Conservation (phyloP, 2,888 invertebrate species). For the Scaeva pyrastri region DNA sequence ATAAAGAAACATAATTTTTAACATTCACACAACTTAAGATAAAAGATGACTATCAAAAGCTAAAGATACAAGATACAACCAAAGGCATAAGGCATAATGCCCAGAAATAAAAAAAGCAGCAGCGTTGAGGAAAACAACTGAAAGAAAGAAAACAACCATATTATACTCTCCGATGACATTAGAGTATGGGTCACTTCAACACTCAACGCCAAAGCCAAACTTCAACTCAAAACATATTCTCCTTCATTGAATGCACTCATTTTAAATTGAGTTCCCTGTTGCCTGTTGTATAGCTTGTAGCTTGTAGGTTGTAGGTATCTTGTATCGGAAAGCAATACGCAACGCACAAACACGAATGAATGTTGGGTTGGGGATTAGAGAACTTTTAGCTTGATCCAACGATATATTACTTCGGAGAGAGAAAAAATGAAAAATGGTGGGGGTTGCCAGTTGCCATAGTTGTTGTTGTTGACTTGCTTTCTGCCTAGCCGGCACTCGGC, state of each 20-base stretch:
- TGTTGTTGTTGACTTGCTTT: conserved; percentile 6
- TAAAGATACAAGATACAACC: conserved; percentile 45
- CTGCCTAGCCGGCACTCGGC: conserved; percentile 26
- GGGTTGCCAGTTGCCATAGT: conserved; percentile 36
- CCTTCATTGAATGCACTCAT: conserved; percentile 43
- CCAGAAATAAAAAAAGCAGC: neutral
- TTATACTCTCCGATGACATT: conserved; percentile 12
- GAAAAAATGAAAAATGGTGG: conserved; percentile 49
- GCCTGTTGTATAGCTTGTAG: too few relatives aligned
- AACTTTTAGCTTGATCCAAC: conserved; percentile 48
- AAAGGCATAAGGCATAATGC: conserved; percentile 35
- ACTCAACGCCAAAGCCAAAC: conserved; percentile 13
- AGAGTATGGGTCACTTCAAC: conserved; percentile 39
- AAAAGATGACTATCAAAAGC: conserved; percentile 70
- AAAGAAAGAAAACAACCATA: conserved; percentile 26
- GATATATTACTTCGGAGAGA: conserved; percentile 38
- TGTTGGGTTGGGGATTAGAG: conserved; percentile 29
- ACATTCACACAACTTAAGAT: conserved; percentile 71
- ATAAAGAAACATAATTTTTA: conserved; percentile 67
- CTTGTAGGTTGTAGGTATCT: neutral
- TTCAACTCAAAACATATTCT: conserved; percentile 63
- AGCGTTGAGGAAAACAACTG: conserved; percentile 6
- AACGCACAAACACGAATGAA: conserved; percentile 24
- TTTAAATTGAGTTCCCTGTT: conserved; percentile 43
- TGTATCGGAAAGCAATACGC: conserved; percentile 27